Conservation (phyloP, 1,140 invertebrate genomes). For the Pentalonia nigronervosa region DNA sequence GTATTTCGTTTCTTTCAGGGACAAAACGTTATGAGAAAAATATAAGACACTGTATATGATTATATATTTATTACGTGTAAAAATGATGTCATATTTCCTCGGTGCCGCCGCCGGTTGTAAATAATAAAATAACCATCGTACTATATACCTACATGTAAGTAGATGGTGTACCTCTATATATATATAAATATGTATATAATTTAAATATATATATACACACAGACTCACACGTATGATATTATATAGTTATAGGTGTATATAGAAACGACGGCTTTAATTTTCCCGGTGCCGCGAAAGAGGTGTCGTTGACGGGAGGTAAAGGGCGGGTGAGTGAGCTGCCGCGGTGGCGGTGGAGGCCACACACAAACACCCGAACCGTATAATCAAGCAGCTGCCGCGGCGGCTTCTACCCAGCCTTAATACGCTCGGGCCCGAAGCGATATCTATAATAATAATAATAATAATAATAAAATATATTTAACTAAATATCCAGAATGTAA, state of each 20-base stretch:
- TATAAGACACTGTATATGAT: background rate
- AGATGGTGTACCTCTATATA: background rate
- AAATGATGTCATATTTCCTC: constrained; percentile 54
- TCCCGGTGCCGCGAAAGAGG: constrained; percentile 55
- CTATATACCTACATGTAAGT: background rate
- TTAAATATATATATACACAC: background rate
- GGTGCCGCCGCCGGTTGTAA: constrained; percentile 44
- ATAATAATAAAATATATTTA: constrained; percentile 26
- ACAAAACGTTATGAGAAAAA: constrained; percentile 6
- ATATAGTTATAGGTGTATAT: background rate
- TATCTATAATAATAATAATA: constrained; percentile 10
- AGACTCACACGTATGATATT: background rate
- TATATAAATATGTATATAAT: background rate
- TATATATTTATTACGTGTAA: constrained; percentile 45
- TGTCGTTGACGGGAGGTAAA: background rate
- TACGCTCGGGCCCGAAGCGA: constrained; percentile 34
- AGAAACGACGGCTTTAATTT: constrained; percentile 42
- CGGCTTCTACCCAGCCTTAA: constrained; percentile 35
- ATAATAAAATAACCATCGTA: constrained; percentile 55
- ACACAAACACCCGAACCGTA: constrained; percentile 55
- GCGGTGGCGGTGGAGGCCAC: constrained; percentile 3
- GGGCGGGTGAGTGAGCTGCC: background rate
- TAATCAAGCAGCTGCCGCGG: constrained; percentile 56
- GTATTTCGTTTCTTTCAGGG: constrained; percentile 35
- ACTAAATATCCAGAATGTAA: constrained; percentile 9